Evolutionary conservation across 2,113 vertebrate species (phyloP), one percentile per base, ranked within the genome.

Genomic region (Lethenteron camtschaticum): DNA sequence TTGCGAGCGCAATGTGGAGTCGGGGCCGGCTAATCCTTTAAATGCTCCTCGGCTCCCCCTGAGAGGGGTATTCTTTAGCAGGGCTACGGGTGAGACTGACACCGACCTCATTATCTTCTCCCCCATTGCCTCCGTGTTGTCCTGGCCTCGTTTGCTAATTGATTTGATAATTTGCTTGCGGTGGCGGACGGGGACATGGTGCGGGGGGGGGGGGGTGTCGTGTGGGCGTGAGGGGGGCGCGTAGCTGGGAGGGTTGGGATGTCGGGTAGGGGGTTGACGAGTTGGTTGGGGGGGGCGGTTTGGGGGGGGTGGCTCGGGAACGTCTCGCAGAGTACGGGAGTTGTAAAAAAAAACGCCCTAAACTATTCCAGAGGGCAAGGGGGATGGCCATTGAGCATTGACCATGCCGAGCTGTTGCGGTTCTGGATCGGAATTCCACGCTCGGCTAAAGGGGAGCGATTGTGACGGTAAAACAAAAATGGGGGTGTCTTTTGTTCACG

Each of bases 131-230:
- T 66, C n/a, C 24, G 63, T 66, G 63, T 66, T 66, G 63, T 66
- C 63, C n/a, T 41, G 63, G 63, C n/a, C 63, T 66, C 24, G 63
- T 66, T 66, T 66, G 63, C 63, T 66, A 66, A 66, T 66, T 66
- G 63, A 66, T 66, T 66, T 66, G 63, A 66, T 66, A 66, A 66
- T 66, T 66, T 66, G 63, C 63, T 41, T 24, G 63, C 63, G 10
- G n/a, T 66, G n/a, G 63, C 63, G 63, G 63, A 24, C 41, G 41
- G 41, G 41, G 41, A 41, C 24, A 66, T 24, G n/a, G 63, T n/a
- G 63, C n/a, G 63, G 63, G 24, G 24, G 63, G 20, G n/a, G 14
- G 60, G n/a, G 9, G 63, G 63, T n/a, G 63, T 66, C 63, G 10
- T 24, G 10, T 16, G 63, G 63, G n/a, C 63, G 24, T 66, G 63